Conservation (phyloP, 2,888 invertebrate genomes). For the Camponotus fellah region DNA sequence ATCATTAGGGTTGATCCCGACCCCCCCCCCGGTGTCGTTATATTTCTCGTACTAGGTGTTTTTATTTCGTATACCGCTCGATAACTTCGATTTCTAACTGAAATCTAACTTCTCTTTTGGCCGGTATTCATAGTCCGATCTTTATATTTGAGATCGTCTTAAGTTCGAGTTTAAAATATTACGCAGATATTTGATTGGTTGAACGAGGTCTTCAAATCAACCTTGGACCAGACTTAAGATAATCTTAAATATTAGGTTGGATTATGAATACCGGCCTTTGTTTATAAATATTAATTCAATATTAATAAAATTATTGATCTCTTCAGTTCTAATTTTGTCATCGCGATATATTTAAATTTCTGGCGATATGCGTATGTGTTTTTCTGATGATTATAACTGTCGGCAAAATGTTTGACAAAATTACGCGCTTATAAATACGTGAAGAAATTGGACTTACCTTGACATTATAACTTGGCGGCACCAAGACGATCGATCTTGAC, state of each 20-base stretch:
- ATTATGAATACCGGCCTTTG: too few relatives aligned
- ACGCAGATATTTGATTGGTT: too few relatives aligned
- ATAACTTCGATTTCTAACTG: neutral
- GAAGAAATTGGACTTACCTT: slow-evolving; percentile 50
- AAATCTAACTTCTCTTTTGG: neutral
- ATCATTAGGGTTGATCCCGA: neutral
- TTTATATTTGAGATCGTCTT: too few relatives aligned
- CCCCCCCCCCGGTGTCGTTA: neutral
- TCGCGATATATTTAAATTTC: neutral
- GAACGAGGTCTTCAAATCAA: too few relatives aligned
- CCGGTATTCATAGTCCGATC: too few relatives aligned
- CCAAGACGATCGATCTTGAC: slow-evolving; percentile 8
- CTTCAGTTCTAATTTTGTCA: neutral
- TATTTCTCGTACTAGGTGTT: neutral
- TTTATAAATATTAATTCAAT: neutral
- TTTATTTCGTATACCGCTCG: neutral
- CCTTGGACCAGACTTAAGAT: too few relatives aligned
- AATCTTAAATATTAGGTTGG: too few relatives aligned
- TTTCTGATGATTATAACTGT: slow-evolving; percentile 26
- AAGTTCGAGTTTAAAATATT: too few relatives aligned
- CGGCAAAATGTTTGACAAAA: slow-evolving; percentile 32
- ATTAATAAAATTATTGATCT: neutral
- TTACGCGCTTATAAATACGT: slow-evolving; percentile 9
- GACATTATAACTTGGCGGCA: slow-evolving; percentile 26
- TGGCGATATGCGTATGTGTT: neutral